Percentiles rank a stretch among this genome's conserved stretches.
These are phyloP conservation scores for Cossypha niveicapilla DNA, from an alignment of 2,797 vertebrate genomes.

Conservation along the genomic window DNA sequence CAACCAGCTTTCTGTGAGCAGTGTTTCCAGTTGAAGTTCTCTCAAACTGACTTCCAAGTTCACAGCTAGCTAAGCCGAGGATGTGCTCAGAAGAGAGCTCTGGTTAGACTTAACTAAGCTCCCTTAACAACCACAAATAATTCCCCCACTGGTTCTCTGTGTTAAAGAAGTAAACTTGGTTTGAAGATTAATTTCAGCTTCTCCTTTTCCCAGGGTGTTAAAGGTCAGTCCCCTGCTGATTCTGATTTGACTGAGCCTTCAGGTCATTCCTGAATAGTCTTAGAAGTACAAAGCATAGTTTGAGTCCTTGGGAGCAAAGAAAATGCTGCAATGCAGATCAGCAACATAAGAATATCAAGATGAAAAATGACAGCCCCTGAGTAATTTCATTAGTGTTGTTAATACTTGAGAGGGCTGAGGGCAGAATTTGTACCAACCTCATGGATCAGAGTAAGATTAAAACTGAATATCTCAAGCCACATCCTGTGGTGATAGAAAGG, in stretches of 20 bases:
- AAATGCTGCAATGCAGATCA: constrained; percentile 37
- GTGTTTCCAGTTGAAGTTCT: not conserved
- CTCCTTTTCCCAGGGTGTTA: not conserved
- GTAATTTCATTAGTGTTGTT: constrained; percentile 36
- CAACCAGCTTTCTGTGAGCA: not conserved
- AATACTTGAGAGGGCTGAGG: not conserved
- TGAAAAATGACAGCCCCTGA: constrained; percentile 35
- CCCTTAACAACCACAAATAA: not conserved
- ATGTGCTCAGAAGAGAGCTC: not conserved
- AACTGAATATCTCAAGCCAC: not conserved
- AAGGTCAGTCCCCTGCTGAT: constrained; percentile 3
- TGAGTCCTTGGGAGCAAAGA: constrained; percentile 3
- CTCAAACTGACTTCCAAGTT: not conserved
- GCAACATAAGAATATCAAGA: not conserved
- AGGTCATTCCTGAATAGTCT: not conserved
- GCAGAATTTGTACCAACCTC: constrained; percentile 7
- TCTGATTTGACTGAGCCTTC: constrained; percentile 11
- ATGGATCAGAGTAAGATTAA: not conserved
- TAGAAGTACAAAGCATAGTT: constrained; percentile 10
- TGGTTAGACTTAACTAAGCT: not conserved
- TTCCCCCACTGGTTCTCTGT: not conserved
- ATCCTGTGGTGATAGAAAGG: not conserved
- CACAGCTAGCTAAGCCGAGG: not conserved
- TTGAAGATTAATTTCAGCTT: constrained; percentile 29
- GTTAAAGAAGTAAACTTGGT: not conserved